These are phyloP conservation scores for Himalopsyche japonica DNA, from an alignment of 2,888 invertebrate genomes.

Conservation along the genomic window DNA sequence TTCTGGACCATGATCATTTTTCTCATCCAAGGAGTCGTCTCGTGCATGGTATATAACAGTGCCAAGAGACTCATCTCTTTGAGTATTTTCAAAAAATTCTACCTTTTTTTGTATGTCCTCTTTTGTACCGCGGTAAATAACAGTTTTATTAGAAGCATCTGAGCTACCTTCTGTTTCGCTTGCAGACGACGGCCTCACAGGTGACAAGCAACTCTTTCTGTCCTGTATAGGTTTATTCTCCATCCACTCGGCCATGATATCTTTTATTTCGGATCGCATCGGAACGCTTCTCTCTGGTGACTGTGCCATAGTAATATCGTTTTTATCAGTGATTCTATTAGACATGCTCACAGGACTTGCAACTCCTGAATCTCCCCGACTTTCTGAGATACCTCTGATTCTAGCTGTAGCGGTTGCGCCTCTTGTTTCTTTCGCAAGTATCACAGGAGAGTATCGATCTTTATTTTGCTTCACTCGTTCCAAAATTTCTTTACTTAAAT, in stretches of 20 bases:
- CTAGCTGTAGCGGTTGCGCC: constrained; percentile 63
- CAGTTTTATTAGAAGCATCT: constrained; percentile 71
- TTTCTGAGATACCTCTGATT: constrained; percentile 48
- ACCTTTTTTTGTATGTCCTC: constrained; percentile 74
- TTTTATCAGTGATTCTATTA: constrained; percentile 41
- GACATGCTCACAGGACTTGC: constrained; percentile 45
- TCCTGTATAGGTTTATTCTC: constrained; percentile 49
- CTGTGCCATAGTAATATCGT: constrained; percentile 53
- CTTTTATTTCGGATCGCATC: constrained; percentile 47
- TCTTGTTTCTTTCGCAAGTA: constrained; percentile 62
- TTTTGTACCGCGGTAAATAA: constrained; percentile 63
- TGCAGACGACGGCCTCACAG: constrained; percentile 54
- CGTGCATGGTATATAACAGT: constrained; percentile 59
- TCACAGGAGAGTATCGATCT: constrained; percentile 47
- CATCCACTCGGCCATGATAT: constrained; percentile 53
- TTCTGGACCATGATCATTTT: constrained; percentile 54
- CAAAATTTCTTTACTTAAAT: constrained; percentile 72
- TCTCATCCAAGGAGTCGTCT: constrained; percentile 53
- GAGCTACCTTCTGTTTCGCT: constrained; percentile 75
- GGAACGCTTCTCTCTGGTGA: constrained; percentile 47
- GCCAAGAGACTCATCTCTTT: constrained; percentile 56
- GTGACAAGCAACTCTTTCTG: constrained; percentile 40
- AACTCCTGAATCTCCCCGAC: constrained; percentile 44
- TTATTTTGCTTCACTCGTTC: constrained; percentile 63
- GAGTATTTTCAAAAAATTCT: constrained; percentile 77